phyloP scores from a whole-genome alignment of 2,113 vertebrate species.

The Anguilla rostrata region DNA sequence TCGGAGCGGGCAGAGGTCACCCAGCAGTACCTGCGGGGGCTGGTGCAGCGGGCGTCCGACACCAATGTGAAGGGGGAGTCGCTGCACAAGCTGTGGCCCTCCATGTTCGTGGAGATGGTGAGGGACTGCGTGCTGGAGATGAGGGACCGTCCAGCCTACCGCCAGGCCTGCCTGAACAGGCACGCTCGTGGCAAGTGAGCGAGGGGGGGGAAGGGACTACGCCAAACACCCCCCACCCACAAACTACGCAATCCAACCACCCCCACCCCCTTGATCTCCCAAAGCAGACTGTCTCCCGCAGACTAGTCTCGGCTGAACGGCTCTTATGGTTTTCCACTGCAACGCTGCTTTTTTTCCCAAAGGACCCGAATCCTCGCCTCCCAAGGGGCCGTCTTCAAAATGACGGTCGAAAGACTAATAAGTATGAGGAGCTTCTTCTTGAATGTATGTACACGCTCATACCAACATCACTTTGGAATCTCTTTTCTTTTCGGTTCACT shows the following conservation, averaged over 20 bases:
- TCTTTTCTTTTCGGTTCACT: constrained; percentile 6
- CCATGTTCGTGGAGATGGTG: constrained; percentile 92
- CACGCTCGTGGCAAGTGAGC: constrained; percentile 67
- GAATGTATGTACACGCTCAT: constrained; percentile 57
- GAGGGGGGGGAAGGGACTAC: constrained; percentile 4
- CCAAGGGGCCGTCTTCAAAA: not conserved
- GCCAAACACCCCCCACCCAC: constrained; percentile 47
- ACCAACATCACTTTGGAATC: not conserved
- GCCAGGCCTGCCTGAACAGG: constrained; percentile 81
- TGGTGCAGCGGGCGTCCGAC: constrained; percentile 81
- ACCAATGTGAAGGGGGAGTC: constrained; percentile 87
- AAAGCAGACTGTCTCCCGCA: not conserved
- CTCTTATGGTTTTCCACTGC: not conserved
- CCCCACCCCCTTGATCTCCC: constrained; percentile 69
- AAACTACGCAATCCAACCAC: constrained; percentile 43
- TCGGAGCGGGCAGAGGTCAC: constrained; percentile 56
- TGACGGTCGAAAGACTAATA: not conserved
- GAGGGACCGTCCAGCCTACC: constrained; percentile 78
- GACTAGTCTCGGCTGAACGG: constrained; percentile 7
- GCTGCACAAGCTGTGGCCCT: constrained; percentile 94
- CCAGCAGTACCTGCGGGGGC: constrained; percentile 77
- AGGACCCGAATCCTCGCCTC: not conserved
- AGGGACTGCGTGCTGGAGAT: constrained; percentile 89
- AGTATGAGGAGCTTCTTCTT: constrained; percentile 31
- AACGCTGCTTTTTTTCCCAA: not conserved